Evolutionary conservation across 2,797 vertebrate genomes (phyloP).

Genomic region (Mormyrus proboscirostris): DNA sequence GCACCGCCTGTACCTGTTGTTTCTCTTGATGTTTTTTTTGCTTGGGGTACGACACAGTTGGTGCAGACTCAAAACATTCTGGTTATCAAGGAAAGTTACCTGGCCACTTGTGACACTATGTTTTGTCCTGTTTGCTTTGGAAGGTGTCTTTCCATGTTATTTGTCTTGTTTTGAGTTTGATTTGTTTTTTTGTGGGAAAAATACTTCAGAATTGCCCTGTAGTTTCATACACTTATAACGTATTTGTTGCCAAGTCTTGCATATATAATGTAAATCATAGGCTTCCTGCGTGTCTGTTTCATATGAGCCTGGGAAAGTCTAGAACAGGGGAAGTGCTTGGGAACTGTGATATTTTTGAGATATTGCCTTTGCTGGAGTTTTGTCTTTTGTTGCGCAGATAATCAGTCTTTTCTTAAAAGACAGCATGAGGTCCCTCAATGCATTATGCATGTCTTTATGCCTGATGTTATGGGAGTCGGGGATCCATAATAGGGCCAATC

Average conservation of each 20-base stretch:
- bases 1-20: background rate
- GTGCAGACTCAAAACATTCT: background rate
- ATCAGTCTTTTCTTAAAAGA: constrained; percentile 19
- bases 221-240: background rate
- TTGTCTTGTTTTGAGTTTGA: background rate
- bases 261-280: background rate
- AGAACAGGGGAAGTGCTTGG: background rate
- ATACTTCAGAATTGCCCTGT: background rate
- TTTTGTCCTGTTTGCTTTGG: background rate
- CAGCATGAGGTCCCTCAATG: constrained; percentile 16
- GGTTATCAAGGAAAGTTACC: background rate
- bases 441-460: constrained; percentile 41
- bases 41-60: background rate
- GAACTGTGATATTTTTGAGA: constrained; percentile 4
- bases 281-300: background rate
- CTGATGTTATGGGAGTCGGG: constrained; percentile 37
- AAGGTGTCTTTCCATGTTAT: background rate
- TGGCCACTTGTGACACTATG: background rate
- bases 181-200: background rate
- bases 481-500: constrained; percentile 41
- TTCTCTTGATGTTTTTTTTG: background rate
- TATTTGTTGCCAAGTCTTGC: background rate
- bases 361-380: constrained; percentile 16
- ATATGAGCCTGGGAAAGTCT: background rate
- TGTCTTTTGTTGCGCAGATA: background rate